These are phyloP conservation scores for Lasioglossum vierecki DNA, from an alignment of 2,888 invertebrate genomes.

Conservation along the genomic window DNA sequence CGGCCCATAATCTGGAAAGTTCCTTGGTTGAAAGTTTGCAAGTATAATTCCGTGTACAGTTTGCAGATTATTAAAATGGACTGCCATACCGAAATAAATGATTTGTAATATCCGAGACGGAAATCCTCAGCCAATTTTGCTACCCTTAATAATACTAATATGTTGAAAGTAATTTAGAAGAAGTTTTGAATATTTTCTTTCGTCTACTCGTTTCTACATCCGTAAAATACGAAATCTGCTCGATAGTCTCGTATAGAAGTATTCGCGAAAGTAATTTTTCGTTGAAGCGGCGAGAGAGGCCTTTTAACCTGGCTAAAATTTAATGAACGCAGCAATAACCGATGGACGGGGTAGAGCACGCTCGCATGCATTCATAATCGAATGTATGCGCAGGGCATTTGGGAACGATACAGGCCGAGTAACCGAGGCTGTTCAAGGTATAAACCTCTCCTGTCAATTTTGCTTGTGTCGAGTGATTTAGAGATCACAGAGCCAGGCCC, in stretches of 20 bases:
- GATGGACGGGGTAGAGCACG: not conserved
- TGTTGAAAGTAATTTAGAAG: not conserved
- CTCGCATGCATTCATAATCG: not conserved
- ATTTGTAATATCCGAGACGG: too few species aligned
- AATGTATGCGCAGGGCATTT: not conserved
- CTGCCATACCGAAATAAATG: too few species aligned
- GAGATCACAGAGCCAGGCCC: not conserved
- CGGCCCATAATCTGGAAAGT: too few species aligned
- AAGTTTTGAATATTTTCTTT: not conserved
- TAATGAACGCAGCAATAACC: slow-evolving; percentile 17
- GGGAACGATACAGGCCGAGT: not conserved
- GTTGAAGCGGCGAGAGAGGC: not conserved
- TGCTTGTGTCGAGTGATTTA: not conserved
- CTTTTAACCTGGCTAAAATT: slow-evolving; percentile 39
- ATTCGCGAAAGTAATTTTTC: not conserved
- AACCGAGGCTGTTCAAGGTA: not conserved
- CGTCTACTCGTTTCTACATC: not conserved
- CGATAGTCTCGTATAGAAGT: too few species aligned
- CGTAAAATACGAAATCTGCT: not conserved
- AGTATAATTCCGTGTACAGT: too few species aligned
- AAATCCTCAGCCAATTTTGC: too few species aligned
- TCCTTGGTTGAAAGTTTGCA: too few species aligned
- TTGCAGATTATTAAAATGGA: too few species aligned
- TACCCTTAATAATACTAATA: too few species aligned
- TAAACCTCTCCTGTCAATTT: not conserved